A percentile compares a stretch with the other conserved stretches of the same genome.
phyloP scores from a whole-genome alignment of 1,140 invertebrate genomes.

The Sinella curviseta region DNA sequence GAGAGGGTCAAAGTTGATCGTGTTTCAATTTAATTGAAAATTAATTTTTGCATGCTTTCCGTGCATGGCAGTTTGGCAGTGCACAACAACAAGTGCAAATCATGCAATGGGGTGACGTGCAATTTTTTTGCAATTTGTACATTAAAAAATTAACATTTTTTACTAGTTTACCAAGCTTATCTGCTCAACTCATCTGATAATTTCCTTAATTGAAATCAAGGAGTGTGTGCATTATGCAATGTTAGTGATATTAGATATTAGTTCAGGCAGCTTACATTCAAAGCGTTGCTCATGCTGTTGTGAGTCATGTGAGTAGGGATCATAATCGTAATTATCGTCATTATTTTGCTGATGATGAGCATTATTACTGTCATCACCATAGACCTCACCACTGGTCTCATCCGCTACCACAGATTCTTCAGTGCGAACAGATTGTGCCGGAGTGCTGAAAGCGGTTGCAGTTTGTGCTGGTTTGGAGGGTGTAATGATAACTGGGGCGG shows the following conservation, averaged over 20 bases:
- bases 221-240: no score
- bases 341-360: neutral
- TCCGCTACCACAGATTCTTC: slow-evolving; percentile 40
- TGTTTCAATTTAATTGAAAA: no score
- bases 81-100: no score
- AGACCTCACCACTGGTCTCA: slow-evolving; percentile 28
- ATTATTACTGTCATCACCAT: neutral
- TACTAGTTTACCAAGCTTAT: no score
- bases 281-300: neutral
- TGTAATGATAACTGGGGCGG: slow-evolving; percentile 24
- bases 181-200: no score
- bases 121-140: no score
- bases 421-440: slow-evolving; percentile 41
- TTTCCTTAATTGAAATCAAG: no score
- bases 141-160: no score
- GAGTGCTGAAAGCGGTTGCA: neutral
- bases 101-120: no score
- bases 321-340: slow-evolving; percentile 13
- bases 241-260: neutral
- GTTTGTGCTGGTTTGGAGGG: slow-evolving; percentile 31
- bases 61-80: no score
- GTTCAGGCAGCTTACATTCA: neutral
- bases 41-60: no score
- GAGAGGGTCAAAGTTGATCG: no score
- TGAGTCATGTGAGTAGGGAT: slow-evolving; percentile 16